Evolutionary conservation across 2,113 vertebrate genomes (phyloP).

Genomic region (Sminthopsis crassicaudata): DNA sequence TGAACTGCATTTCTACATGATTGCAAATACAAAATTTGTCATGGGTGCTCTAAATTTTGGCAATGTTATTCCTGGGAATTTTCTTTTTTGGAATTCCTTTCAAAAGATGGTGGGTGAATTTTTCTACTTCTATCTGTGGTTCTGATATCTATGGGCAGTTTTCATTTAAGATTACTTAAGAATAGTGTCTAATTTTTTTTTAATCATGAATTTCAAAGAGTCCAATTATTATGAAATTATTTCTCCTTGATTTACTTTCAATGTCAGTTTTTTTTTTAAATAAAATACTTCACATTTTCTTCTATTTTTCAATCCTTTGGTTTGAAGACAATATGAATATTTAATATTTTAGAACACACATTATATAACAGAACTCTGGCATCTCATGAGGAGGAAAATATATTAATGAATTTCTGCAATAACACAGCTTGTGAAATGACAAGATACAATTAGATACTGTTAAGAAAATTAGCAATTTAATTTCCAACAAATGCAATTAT

Average conservation of each 20-base stretch:
- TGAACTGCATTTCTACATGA: not conserved
- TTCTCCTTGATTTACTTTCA: not conserved
- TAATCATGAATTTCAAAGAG: not conserved
- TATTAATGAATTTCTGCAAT: constrained; percentile 50
- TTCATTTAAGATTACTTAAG: not conserved
- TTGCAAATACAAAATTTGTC: not conserved
- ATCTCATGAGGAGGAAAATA: constrained; percentile 53
- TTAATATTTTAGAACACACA: constrained; percentile 61
- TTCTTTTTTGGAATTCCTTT: not conserved
- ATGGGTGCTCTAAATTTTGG: not conserved
- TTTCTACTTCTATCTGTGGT: not conserved
- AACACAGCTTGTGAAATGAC: constrained; percentile 72
- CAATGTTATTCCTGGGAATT: not conserved
- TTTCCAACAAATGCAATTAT: constrained; percentile 77
- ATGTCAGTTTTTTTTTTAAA: not conserved
- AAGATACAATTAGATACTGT: constrained; percentile 63
- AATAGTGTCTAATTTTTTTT: not conserved
- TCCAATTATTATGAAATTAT: not conserved
- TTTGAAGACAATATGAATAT: constrained; percentile 33
- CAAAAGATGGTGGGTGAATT: not conserved
- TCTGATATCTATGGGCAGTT: not conserved
- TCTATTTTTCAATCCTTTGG: not conserved
- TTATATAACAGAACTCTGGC: constrained; percentile 16
- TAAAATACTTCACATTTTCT: not conserved
- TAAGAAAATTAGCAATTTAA: constrained; percentile 80